Evolutionary conservation across 2,113 vertebrate species (phyloP), one percentile per base, ranked within the genome.

Genomic region (Platichthys flesus): DNA sequence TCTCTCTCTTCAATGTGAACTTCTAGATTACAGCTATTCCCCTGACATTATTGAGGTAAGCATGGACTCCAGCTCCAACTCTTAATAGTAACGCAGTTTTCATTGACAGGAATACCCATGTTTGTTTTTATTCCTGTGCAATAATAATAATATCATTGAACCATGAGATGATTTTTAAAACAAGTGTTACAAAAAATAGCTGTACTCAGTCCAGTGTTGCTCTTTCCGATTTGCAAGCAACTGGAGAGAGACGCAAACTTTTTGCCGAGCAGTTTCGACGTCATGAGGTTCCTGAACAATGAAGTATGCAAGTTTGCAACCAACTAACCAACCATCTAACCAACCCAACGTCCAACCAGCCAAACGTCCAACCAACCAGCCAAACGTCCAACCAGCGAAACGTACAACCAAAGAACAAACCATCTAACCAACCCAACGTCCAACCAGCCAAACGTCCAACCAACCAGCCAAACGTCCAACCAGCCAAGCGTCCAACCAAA

Each of bases 11-110:
- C 12, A 7, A 57, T 62, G 64, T 54, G 76, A 74, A 21, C 82
- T 26, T 78, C 26, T 75, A 91, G 93, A 87, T 0, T 79, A 65
- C 2, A 85, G 85, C 9, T 61, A 67, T 0, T 2, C 62, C 4
- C 70, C 86, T 0, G 91, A 91, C 2, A 88, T 95, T 20, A 82
- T 94, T 15, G 71, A 90, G 92, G 94, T 95, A 81, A 91, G 92
- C 90, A 37, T 67, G 0, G 4, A 4, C 56, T 76, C 40, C 5
- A 9, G 2, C 21, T 73, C 40, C 13, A 75, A 8, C 7, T 58
- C 6, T 65, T 4, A 42, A 9, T 3, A 66, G 68, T 75, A 31
- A 82, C 82, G 85, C 76, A 63, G 47, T 71, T 86, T 89, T 92
- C 92, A 93, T 92, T 93, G 85, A 61, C 89, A 89, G 89, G 86